phyloP scores from a whole-genome alignment of 2,888 invertebrate species.

The Synanthedon tipuliformis region DNA sequence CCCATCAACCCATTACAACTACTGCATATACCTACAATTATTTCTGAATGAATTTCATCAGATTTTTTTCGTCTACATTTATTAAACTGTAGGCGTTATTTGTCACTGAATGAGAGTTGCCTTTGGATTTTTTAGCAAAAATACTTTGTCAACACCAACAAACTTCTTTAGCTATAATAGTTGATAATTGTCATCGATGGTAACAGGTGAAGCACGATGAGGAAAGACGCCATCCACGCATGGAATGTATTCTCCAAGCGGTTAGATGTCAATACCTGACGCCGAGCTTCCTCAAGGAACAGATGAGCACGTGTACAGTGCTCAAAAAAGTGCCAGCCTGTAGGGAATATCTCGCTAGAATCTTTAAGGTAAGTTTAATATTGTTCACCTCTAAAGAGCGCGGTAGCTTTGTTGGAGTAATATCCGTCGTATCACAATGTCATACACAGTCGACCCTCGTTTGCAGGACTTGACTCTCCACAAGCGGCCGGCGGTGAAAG shows the following conservation, averaged over 20 bases:
- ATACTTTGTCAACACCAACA: no score
- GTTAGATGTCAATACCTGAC: conserved; percentile 93
- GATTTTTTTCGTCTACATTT: no score
- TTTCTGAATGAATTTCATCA: no score
- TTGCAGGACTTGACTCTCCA: conserved; percentile 86
- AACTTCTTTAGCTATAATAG: neutral
- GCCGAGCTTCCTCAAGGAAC: conserved; percentile 89
- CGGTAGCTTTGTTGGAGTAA: neutral
- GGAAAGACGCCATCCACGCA: conserved; percentile 83
- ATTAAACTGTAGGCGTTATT: no score
- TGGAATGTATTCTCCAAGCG: conserved; percentile 88
- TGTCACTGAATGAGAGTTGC: no score
- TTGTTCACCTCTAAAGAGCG: neutral
- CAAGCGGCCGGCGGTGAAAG: conserved; percentile 85
- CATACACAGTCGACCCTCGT: no score
- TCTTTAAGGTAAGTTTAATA: conserved; percentile 74
- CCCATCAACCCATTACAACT: no score
- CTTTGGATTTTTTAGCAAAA: no score
- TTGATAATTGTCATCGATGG: neutral
- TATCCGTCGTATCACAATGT: conserved; percentile 7
- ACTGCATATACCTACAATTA: no score
- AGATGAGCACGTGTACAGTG: conserved; percentile 90
- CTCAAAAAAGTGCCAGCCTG: conserved; percentile 90
- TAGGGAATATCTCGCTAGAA: conserved; percentile 88
- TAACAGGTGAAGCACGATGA: conserved; percentile 81